phyloP scores from a whole-genome alignment of 2,113 vertebrate genomes.

The Ammodytes dubius region DNA sequence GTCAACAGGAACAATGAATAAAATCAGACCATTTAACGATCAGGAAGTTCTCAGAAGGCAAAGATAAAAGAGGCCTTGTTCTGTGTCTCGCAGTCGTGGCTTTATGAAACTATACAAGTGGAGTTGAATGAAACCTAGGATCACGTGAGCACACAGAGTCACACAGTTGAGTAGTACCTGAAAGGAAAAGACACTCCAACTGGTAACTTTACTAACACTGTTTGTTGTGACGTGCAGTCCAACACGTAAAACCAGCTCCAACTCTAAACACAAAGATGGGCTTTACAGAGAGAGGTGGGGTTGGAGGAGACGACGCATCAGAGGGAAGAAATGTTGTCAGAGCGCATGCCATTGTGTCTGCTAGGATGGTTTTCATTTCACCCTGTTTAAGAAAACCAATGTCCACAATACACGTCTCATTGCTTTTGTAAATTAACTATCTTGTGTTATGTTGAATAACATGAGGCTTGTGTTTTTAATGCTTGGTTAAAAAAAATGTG shows the following conservation, averaged over 20 bases:
- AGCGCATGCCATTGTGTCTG: background rate
- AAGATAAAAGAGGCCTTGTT: background rate
- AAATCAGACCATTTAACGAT: background rate
- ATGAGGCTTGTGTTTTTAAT: background rate
- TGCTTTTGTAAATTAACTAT: background rate
- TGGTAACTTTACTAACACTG: background rate
- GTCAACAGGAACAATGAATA: background rate
- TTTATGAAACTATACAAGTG: constrained; percentile 8
- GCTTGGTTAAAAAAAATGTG: no score
- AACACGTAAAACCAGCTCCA: constrained; percentile 29
- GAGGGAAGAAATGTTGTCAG: constrained; percentile 26
- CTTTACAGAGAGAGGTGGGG: background rate
- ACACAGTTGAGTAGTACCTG: background rate
- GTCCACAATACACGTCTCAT: background rate
- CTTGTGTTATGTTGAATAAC: background rate
- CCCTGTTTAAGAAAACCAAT: background rate
- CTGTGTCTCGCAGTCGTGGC: background rate
- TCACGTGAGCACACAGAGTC: no score
- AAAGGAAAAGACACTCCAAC: no score
- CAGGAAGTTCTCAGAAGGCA: background rate
- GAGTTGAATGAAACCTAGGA: no score
- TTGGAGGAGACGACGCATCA: background rate
- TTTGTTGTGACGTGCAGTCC: background rate
- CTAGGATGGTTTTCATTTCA: background rate
- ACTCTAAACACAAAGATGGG: background rate